Evolutionary conservation across 2,888 invertebrate genomes (phyloP).

Genomic region (Polymixis flavicincta): DNA sequence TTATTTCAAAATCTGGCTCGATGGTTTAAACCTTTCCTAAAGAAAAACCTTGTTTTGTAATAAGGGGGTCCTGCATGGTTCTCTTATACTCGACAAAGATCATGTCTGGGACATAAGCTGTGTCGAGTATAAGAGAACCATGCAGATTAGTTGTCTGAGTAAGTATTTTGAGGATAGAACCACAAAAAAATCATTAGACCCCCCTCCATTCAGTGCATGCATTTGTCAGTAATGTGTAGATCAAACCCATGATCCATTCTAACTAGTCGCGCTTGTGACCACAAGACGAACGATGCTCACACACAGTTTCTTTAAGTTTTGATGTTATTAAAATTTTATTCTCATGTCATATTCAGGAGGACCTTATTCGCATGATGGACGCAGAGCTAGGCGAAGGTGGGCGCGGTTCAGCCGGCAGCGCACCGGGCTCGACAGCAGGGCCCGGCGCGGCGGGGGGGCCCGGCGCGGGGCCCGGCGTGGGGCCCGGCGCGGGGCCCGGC

Average conservation of each 20-base stretch:
- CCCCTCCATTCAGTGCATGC: no score
- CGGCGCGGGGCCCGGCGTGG: slow-evolving; percentile 72
- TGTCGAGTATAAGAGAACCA: no score
- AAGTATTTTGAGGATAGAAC: no score
- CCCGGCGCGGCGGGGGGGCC: slow-evolving; percentile 29
- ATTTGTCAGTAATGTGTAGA: neutral
- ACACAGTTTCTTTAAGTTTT: neutral
- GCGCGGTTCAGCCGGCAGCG: slow-evolving; percentile 67
- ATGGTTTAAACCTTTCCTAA: no score
- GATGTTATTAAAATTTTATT: neutral
- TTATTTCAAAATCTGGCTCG: no score
- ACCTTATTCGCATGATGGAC: slow-evolving; percentile 96
- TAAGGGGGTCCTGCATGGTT: no score
- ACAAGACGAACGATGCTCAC: no score
- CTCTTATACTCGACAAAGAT: no score
- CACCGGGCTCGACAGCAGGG: slow-evolving; percentile 21
- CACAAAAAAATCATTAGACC: no score
- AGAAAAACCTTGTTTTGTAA: no score
- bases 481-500: slow-evolving; percentile 42
- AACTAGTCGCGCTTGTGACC: neutral
- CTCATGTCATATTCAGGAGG: slow-evolving; percentile 91
- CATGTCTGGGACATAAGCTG: no score
- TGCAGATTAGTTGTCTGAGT: no score
- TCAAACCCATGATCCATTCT: neutral
- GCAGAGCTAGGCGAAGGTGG: slow-evolving; percentile 92